A percentile compares a stretch with the other conserved stretches of the same genome.
Evolutionary conservation across 2,888 invertebrate species (phyloP).

Genomic region (Saturnia japonica): DNA sequence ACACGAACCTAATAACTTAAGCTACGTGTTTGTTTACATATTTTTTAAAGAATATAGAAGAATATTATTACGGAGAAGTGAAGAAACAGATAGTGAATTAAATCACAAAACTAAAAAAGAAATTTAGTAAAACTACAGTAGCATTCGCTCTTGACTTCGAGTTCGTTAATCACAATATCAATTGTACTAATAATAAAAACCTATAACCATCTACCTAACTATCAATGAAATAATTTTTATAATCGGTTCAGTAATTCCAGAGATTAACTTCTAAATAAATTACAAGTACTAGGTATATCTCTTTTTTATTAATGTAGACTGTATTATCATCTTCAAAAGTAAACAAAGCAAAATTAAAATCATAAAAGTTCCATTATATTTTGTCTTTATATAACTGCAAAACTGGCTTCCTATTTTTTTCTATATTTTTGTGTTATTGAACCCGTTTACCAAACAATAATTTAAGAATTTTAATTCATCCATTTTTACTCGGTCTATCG

Average conservation of each 20-base stretch:
- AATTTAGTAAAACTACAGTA: too few relatives aligned
- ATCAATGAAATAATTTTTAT: not conserved
- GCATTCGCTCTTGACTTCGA: not conserved
- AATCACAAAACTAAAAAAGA: not conserved
- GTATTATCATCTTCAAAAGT: too few relatives aligned
- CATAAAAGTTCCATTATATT: not conserved
- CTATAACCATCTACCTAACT: not conserved
- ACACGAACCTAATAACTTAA: slow-evolving; percentile 34
- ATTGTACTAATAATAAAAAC: not conserved
- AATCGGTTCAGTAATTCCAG: too few relatives aligned
- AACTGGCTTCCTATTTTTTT: too few relatives aligned
- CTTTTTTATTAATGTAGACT: too few relatives aligned
- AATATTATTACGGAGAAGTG: not conserved
- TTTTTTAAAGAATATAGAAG: not conserved
- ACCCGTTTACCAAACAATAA: not conserved
- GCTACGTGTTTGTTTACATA: slow-evolving; percentile 22
- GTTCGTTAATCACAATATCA: not conserved
- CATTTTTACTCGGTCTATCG: not conserved
- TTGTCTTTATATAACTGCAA: not conserved
- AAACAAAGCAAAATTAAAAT: too few relatives aligned
- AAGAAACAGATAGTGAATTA: not conserved
- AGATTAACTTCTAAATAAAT: too few relatives aligned
- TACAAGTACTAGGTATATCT: too few relatives aligned
- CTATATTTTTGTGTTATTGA: not conserved
- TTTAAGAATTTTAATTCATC: not conserved